Evolutionary conservation across 2,888 invertebrate genomes (phyloP).

Genomic region (Arrhopalites spinosus): DNA sequence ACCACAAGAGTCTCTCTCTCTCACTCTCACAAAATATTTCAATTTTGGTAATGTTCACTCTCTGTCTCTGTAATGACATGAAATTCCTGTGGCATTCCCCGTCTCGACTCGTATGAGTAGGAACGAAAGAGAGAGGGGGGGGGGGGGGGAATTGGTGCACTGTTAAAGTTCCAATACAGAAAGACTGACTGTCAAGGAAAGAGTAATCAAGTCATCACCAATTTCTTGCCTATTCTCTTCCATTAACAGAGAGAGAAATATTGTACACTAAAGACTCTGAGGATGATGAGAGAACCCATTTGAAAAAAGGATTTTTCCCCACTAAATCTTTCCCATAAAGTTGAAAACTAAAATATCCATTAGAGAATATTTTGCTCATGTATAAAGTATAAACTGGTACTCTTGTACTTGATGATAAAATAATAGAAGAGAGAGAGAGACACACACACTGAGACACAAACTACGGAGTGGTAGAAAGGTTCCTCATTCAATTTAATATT

Average conservation of each 20-base stretch:
- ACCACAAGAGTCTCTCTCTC: too few species aligned
- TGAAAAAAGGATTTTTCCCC: too few species aligned
- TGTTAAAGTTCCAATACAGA: too few species aligned
- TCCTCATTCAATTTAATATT: constrained; percentile 18
- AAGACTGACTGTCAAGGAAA: not conserved
- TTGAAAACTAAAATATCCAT: constrained; percentile 17
- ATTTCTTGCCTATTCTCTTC: not conserved
- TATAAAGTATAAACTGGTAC: not conserved
- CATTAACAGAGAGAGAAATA: not conserved
- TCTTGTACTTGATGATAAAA: not conserved
- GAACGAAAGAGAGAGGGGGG: not conserved
- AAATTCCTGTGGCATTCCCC: constrained; percentile 36
- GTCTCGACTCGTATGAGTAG: not conserved
- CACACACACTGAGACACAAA: too few species aligned
- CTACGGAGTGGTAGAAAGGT: not conserved
- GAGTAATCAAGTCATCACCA: constrained; percentile 34
- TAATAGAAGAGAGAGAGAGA: not conserved
- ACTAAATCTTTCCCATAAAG: not conserved
- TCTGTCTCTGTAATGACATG: constrained; percentile 15
- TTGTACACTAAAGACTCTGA: constrained; percentile 1
- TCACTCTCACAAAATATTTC: not conserved
- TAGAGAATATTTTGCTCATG: not conserved
- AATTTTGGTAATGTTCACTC: constrained; percentile 29
- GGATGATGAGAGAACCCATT: not conserved
- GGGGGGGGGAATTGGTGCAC: too few species aligned